Base-by-base conservation (phyloP, 2,888 invertebrate species). In the Laothoe populi region DNA sequence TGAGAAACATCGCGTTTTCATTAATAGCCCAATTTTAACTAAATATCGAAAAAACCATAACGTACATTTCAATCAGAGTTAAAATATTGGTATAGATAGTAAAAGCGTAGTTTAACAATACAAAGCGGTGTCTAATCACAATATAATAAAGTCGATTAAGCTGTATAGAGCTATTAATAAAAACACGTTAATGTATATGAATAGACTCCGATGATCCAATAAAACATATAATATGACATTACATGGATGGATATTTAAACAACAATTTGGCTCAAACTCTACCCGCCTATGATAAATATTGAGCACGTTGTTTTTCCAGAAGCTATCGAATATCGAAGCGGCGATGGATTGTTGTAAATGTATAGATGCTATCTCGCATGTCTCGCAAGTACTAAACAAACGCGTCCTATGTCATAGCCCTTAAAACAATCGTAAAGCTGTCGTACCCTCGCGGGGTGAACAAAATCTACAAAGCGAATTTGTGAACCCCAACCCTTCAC, bases 301-400 rank as follows among this genome's bases (percentile, higher is more conserved):
- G 85, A 87, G 86, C 86, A 86, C 69, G 74, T 78, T 86, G 86
- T 88, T 87, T 88, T 85, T 79, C 64, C 71, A 75, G 79, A 74
- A 76, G 78, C 79, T 73, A 81, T 81, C 66, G 65, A 71, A 23
- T 59, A 60, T 16, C 19, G 16, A 61, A 61, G 42, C 59, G 48
- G 59, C 60, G 53, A 77, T 68, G 66, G 70, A 75, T 65, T 72
- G 70, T 67, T 63, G 66, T 74, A 78, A 76, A 82, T 78, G 72
- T 74, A 73, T 77, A 80, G 78, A 72, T 78, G 75, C 70, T 69
- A 64, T 67, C 70, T 71, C 73, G 73, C 75, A 74, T 73, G 71
- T 73, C 70, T 74, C 69, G 72, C 81, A 81, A 83, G 81, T 81
- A 81, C 81, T 61, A 61, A 70, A 60, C 72, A 72, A 53, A 61